Evolutionary conservation across 1,140 invertebrate genomes (phyloP).

Genomic region (Platorchestia sp.): DNA sequence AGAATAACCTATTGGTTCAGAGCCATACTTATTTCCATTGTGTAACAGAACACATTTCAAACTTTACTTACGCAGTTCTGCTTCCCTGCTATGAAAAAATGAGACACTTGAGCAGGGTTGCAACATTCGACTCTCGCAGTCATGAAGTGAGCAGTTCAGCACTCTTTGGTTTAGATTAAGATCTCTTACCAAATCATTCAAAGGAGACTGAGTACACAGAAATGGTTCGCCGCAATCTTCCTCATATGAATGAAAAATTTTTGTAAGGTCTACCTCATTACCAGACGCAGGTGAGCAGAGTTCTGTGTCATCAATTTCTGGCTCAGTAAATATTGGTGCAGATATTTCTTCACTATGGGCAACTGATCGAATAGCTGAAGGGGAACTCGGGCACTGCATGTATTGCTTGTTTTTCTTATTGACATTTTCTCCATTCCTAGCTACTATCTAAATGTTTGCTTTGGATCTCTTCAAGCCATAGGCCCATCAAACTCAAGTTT

Average conservation of each 20-base stretch:
- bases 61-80: conserved; percentile 16
- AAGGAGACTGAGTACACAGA: conserved; percentile 54
- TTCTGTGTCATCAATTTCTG: background rate
- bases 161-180: conserved; percentile 59
- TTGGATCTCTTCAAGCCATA: no score
- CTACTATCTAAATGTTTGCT: no score
- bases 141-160: conserved; percentile 61
- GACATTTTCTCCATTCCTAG: no score
- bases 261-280: background rate
- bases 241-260: background rate
- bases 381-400: no score
- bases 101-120: conserved; percentile 43
- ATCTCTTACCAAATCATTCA: conserved; percentile 63
- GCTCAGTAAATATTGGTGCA: no score
- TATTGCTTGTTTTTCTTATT: no score
- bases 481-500: no score
- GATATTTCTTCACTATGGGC: no score
- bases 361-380: no score
- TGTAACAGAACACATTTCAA: conserved; percentile 58
- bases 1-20: conserved; percentile 60
- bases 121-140: conserved; percentile 58
- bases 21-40: conserved; percentile 58
- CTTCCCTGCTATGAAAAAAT: background rate
- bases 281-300: conserved; percentile 15
- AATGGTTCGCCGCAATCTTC: conserved; percentile 33